Evolutionary conservation across 2,113 vertebrate species (phyloP).

Genomic region (Myodes glareolus): DNA sequence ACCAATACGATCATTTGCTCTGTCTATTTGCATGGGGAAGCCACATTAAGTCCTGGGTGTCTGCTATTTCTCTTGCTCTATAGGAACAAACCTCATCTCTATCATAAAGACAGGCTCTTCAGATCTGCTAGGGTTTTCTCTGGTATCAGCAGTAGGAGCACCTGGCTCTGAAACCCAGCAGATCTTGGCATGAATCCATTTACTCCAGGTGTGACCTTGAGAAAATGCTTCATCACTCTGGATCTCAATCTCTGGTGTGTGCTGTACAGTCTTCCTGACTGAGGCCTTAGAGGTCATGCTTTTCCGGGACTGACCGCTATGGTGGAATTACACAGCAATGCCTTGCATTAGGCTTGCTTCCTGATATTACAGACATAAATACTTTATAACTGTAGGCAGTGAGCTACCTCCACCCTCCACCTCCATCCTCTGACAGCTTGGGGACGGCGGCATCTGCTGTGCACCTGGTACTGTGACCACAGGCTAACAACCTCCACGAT

Average conservation of each 20-base stretch:
- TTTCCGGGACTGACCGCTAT: neutral
- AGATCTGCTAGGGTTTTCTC: neutral
- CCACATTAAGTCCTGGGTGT: rapidly evolving
- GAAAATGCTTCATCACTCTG: neutral
- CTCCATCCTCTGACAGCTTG: neutral
- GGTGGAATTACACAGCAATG: neutral
- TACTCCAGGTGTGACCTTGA: neutral
- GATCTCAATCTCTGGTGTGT: neutral
- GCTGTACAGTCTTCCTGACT: neutral
- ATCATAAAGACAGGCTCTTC: rapidly evolving
- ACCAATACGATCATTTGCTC: neutral
- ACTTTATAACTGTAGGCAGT: neutral
- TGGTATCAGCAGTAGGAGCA: neutral
- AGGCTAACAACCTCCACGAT: neutral
- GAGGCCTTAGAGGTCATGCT: neutral
- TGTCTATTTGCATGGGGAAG: no score
- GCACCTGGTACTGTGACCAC: rapidly evolving
- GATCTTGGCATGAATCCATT: neutral
- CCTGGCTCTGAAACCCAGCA: neutral
- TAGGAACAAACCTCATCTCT: neutral
- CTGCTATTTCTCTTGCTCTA: neutral
- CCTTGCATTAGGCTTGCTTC: neutral
- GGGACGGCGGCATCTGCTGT: neutral
- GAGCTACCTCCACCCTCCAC: neutral
- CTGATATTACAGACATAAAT: neutral